These are phyloP conservation scores for Galeopsomyia nigrocyanea DNA, from an alignment of 2,888 invertebrate genomes.

Conservation along the genomic window DNA sequence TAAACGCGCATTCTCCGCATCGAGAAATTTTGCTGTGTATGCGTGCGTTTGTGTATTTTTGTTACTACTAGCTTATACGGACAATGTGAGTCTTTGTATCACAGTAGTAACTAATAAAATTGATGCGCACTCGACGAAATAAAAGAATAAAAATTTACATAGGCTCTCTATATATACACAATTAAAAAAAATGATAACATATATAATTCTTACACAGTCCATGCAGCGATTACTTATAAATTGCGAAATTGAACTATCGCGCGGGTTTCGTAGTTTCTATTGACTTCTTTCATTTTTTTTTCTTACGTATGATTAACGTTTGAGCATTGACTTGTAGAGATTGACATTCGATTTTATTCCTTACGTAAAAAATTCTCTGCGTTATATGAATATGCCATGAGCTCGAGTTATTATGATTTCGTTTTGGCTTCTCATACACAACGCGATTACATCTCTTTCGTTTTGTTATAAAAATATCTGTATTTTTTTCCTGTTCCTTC, in stretches of 20 bases:
- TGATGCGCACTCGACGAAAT: slow-evolving; percentile 37
- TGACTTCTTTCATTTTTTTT: slow-evolving; percentile 30
- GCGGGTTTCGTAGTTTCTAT: slow-evolving; percentile 34
- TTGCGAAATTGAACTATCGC: slow-evolving; percentile 36
- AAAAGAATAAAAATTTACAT: slow-evolving; percentile 35
- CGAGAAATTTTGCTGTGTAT: slow-evolving; percentile 19
- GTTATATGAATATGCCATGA: slow-evolving; percentile 34
- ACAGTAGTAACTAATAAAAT: slow-evolving; percentile 44
- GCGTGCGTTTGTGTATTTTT: slow-evolving; percentile 21
- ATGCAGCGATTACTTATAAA: slow-evolving; percentile 40
- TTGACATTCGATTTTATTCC: slow-evolving; percentile 35
- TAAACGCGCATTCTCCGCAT: slow-evolving; percentile 36
- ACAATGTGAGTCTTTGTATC: slow-evolving; percentile 41
- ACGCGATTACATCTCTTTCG: slow-evolving; percentile 26
- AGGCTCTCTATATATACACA: slow-evolving; percentile 40
- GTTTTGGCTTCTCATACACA: slow-evolving; percentile 11
- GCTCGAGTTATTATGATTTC: slow-evolving; percentile 29
- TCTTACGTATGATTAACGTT: slow-evolving; percentile 24
- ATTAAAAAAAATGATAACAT: slow-evolving; percentile 29
- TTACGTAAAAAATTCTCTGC: slow-evolving; percentile 25
- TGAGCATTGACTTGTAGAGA: slow-evolving; percentile 38
- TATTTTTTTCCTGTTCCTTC: no score
- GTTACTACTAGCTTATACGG: slow-evolving; percentile 38
- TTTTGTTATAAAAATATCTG: slow-evolving; percentile 33
- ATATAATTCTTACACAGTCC: slow-evolving; percentile 44